Conservation (phyloP, 2,888 invertebrate genomes). For the Nomada lathburiana region DNA sequence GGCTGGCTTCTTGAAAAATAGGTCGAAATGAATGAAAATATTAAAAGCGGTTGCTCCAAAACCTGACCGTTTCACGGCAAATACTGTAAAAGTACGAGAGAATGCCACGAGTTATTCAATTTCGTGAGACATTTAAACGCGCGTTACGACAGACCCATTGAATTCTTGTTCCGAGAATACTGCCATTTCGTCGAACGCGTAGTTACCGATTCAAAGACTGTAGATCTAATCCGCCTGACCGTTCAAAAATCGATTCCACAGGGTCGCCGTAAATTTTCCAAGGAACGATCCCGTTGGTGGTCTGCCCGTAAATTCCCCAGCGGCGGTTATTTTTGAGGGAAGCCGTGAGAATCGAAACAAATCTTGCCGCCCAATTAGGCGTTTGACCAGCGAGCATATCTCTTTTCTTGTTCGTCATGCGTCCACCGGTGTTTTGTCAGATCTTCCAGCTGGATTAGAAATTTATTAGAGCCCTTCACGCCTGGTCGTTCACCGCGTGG, state of each 20-base stretch:
- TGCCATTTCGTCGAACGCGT: neutral
- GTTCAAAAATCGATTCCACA: slow-evolving; percentile 32
- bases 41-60: neutral
- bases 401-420: neutral
- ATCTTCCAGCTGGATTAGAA: slow-evolving; percentile 48
- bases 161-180: neutral
- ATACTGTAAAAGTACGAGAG: neutral
- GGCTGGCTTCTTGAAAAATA: neutral
- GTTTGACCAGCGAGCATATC: slow-evolving; percentile 17
- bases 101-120: neutral
- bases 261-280: slow-evolving; percentile 51
- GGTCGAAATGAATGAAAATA: slow-evolving; percentile 1
- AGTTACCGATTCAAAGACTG: slow-evolving; percentile 16
- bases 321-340: slow-evolving; percentile 33
- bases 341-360: slow-evolving; percentile 58
- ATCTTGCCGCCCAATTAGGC: slow-evolving; percentile 58
- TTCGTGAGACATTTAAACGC: neutral
- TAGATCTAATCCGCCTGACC: slow-evolving; percentile 22
- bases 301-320: slow-evolving; percentile 50
- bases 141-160: too few relatives aligned
- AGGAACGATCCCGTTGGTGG: slow-evolving; percentile 42
- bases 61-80: neutral
- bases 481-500: slow-evolving; percentile 46
- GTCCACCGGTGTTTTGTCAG: slow-evolving; percentile 9
- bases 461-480: slow-evolving; percentile 64